Evolutionary conservation across 1,140 invertebrate species (phyloP).

Genomic region (Anastrepha ludens): DNA sequence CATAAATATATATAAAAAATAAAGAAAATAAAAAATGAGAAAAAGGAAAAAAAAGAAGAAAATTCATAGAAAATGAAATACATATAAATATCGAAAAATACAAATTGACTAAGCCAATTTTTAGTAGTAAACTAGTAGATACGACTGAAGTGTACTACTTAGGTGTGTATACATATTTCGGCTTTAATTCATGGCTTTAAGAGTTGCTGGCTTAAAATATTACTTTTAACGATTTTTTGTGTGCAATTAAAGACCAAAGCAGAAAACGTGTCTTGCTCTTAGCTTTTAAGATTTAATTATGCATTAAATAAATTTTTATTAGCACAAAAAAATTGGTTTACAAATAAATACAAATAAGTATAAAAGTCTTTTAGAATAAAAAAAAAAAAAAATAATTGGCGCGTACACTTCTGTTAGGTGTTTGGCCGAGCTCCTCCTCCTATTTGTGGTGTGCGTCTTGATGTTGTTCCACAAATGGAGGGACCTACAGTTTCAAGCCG

Average conservation of each 20-base stretch:
- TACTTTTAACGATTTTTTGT: not conserved
- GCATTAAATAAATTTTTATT: too few relatives aligned
- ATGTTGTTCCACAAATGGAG: too few relatives aligned
- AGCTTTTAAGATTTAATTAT: too few relatives aligned
- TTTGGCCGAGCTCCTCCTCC: too few relatives aligned
- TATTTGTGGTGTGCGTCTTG: too few relatives aligned
- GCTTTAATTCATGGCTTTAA: not conserved
- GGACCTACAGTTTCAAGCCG: too few relatives aligned
- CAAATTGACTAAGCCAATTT: not conserved
- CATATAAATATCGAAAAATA: not conserved
- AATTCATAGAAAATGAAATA: not conserved
- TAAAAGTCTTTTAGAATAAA: too few relatives aligned
- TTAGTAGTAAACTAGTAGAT: not conserved
- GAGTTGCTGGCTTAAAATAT: slow-evolving; percentile 19
- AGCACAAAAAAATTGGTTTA: too few relatives aligned
- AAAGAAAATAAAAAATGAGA: not conserved
- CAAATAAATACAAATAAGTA: too few relatives aligned
- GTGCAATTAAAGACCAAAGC: not conserved
- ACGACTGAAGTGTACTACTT: not conserved
- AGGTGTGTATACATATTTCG: not conserved
- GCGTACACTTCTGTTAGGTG: too few relatives aligned
- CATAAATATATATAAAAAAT: not conserved
- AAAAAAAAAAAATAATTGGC: too few relatives aligned
- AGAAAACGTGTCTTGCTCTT: not conserved
- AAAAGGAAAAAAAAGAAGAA: not conserved